Base-by-base conservation (phyloP, 2,797 vertebrate genomes). In the Fistularia tabacaria region DNA sequence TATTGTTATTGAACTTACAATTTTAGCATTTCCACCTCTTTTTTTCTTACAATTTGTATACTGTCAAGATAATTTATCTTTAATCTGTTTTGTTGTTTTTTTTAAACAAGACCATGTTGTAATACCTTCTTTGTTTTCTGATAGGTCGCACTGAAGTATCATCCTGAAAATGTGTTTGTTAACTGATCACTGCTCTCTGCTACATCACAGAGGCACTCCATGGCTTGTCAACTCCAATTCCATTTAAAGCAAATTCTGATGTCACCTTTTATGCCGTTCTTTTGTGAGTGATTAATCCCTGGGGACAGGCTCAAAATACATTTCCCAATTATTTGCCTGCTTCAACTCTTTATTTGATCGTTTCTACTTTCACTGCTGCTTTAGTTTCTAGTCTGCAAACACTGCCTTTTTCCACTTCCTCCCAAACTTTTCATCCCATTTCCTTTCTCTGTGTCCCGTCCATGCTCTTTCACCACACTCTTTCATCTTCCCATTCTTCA, bases 301-400 rank as follows among this genome's bases (percentile, higher is more conserved):
- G 7, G 51, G 46, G 46, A 57, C 7, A 6, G 38, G 47, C 38
- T 52, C 9, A 7, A 64, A 64, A 54, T 73, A 42, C 43, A 57
- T 74, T 54, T 50, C 25, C 11, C 49, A 58, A 73, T 71, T 52
- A 61, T 58, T 43, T 54, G n/a, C 48, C 58, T 55, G n/a, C 38
- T 15, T 47, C 6, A 1, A 0, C 9, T 51, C 25, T 25, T 25
- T 25, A 25, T 65, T 63, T 46, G 38, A 41, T 51, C 62, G 56
- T 7, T 9, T 5, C 25, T 25, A 25, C 25, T 25, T 25, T 25
- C 25, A 25, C 10, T 63, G 15, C 10, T 52, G 56, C 48, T 61
- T 66, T 43, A 37, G 10, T 57, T 46, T 70, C 45, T 56, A 67
- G 36, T 66, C 66, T 55, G 25, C 25, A 25, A 25, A 25, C 25